Evolutionary conservation across 2,797 vertebrate species (phyloP).

Genomic region (Poeciliopsis turneri): DNA sequence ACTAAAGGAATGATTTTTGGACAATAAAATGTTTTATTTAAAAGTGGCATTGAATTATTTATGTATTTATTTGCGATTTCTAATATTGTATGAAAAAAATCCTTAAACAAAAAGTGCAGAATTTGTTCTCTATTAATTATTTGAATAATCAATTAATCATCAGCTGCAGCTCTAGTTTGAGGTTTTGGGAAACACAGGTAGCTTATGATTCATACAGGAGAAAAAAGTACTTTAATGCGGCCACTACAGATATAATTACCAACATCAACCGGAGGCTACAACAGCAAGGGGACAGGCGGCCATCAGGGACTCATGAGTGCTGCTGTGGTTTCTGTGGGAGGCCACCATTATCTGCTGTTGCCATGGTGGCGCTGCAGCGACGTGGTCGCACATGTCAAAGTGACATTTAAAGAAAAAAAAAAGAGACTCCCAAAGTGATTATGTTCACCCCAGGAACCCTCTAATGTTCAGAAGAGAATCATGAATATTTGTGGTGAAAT

Average conservation of each 20-base stretch:
- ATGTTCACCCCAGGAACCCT: background rate
- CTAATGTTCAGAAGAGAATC: conserved; percentile 27
- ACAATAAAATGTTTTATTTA: too few species aligned
- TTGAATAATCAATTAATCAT: too few species aligned
- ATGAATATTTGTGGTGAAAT: conserved; percentile 10
- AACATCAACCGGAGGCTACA: background rate
- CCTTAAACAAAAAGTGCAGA: too few species aligned
- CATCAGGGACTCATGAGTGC: background rate
- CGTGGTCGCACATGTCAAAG: background rate
- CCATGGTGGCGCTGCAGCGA: background rate
- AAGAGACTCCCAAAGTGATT: background rate
- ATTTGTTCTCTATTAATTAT: too few species aligned
- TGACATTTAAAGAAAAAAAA: background rate
- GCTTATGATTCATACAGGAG: background rate
- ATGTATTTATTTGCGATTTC: too few species aligned
- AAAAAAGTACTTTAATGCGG: background rate
- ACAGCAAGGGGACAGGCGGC: background rate
- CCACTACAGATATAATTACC: background rate
- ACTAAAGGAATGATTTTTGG: too few species aligned
- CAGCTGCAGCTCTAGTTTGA: background rate
- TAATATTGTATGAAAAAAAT: too few species aligned
- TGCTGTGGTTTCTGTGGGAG: background rate
- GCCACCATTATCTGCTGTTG: background rate
- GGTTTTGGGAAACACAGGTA: background rate
- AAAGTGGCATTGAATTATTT: too few species aligned